phyloP scores from a whole-genome alignment of 2,888 invertebrate genomes.

The Aspidiotus rigidus region DNA sequence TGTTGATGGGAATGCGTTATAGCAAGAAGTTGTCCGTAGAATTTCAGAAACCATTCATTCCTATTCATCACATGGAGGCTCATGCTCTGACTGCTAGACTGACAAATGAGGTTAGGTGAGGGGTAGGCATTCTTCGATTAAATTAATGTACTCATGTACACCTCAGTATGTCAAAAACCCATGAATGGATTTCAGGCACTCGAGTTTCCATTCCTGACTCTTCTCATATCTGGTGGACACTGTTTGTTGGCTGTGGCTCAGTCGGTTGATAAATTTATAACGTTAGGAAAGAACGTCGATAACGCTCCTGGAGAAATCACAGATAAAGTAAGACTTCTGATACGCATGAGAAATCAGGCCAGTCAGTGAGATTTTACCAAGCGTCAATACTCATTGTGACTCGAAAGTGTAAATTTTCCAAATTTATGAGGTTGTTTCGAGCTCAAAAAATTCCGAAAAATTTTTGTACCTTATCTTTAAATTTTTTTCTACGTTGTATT shows the following conservation, averaged over 20 bases:
- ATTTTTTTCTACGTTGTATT: too few species aligned
- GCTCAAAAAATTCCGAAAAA: too few species aligned
- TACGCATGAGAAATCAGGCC: too few species aligned
- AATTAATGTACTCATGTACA: not conserved
- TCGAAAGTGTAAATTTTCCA: too few species aligned
- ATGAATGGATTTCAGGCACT: slow-evolving; percentile 45
- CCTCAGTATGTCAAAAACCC: not conserved
- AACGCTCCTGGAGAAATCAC: slow-evolving; percentile 89
- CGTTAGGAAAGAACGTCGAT: slow-evolving; percentile 71
- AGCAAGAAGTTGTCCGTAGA: slow-evolving; percentile 63
- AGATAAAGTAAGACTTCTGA: slow-evolving; percentile 64
- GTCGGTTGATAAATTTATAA: slow-evolving; percentile 61
- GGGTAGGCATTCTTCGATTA: not conserved
- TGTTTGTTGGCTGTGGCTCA: slow-evolving; percentile 68
- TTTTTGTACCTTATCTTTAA: too few species aligned
- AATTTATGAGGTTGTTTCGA: too few species aligned
- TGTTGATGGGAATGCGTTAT: slow-evolving; percentile 71
- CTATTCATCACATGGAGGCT: slow-evolving; percentile 98
- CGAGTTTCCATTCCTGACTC: slow-evolving; percentile 76
- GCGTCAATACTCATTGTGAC: too few species aligned
- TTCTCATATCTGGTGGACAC: slow-evolving; percentile 90
- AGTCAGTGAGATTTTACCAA: too few species aligned
- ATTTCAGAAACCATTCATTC: slow-evolving; percentile 72
- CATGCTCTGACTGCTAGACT: slow-evolving; percentile 86
- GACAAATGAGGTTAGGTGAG: slow-evolving; percentile 48